Conservation (phyloP, 2,888 invertebrate genomes). For the Lycocerus yunnanus region DNA sequence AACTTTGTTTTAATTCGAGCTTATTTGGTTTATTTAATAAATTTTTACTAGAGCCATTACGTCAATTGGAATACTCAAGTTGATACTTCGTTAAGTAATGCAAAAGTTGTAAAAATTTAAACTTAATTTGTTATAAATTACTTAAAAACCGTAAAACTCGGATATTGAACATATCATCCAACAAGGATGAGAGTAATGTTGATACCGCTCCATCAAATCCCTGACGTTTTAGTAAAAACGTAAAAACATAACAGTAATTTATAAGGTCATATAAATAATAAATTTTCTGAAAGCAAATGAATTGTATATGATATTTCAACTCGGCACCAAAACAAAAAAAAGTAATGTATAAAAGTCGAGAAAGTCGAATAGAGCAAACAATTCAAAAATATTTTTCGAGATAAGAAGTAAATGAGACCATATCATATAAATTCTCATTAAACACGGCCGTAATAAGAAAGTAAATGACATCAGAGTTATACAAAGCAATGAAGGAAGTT, state of each 20-base stretch:
- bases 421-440: conserved; percentile 33
- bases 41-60: neutral
- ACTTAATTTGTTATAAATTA: neutral
- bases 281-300: conserved; percentile 1
- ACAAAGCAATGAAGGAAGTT: conserved; percentile 36
- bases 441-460: conserved; percentile 33
- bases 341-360: neutral
- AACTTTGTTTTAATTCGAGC: neutral
- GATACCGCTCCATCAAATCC: neutral
- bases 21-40: neutral
- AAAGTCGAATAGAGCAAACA: neutral
- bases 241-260: conserved; percentile 1
- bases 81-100: neutral
- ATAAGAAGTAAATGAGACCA: neutral
- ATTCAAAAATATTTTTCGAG: neutral
- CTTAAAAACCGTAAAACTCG: neutral
- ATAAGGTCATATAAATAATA: conserved; percentile 2
- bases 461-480: conserved; percentile 32
- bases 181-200: neutral
- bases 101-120: neutral
- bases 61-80: neutral
- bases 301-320: conserved; percentile 4
- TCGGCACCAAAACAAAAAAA: neutral
- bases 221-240: neutral
- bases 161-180: neutral